phyloP scores from a whole-genome alignment of 2,888 invertebrate genomes.

The Agrypnus murinus region DNA sequence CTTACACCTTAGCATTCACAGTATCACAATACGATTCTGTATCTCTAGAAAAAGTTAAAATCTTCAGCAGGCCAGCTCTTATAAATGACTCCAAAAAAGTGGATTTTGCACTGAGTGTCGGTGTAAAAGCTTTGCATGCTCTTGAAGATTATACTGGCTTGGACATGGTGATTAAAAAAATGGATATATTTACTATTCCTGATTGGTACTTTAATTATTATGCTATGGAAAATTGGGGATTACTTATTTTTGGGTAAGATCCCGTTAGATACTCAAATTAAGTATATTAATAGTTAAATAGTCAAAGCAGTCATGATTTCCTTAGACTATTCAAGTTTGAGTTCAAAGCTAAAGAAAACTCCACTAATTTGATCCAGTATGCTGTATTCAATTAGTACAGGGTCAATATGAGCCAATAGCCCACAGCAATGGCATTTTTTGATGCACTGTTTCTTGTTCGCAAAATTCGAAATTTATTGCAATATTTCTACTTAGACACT shows the following conservation, averaged over 20 bases:
- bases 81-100: conserved; percentile 61
- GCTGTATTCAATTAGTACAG: too few species aligned
- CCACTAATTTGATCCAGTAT: too few species aligned
- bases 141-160: conserved; percentile 76
- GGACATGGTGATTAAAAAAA: conserved; percentile 73
- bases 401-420: too few species aligned
- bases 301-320: too few species aligned
- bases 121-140: conserved; percentile 69
- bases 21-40: conserved; percentile 75
- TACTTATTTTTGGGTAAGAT: conserved; percentile 82
- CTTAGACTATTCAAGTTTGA: too few species aligned
- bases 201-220: conserved; percentile 82
- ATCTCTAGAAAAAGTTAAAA: conserved; percentile 60
- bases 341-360: too few species aligned
- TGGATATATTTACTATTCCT: conserved; percentile 88
- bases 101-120: conserved; percentile 69
- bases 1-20: conserved; percentile 85
- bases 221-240: conserved; percentile 97
- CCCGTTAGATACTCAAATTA: too few species aligned
- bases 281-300: too few species aligned
- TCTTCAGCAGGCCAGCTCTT: conserved; percentile 62
- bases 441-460: too few species aligned
- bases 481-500: too few species aligned
- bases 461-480: too few species aligned
- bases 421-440: too few species aligned